A percentile compares a stretch with the other conserved stretches of the same genome.
These are phyloP conservation scores for Synanthedon tipuliformis DNA, from an alignment of 2,888 invertebrate genomes.

Conservation along the genomic window DNA sequence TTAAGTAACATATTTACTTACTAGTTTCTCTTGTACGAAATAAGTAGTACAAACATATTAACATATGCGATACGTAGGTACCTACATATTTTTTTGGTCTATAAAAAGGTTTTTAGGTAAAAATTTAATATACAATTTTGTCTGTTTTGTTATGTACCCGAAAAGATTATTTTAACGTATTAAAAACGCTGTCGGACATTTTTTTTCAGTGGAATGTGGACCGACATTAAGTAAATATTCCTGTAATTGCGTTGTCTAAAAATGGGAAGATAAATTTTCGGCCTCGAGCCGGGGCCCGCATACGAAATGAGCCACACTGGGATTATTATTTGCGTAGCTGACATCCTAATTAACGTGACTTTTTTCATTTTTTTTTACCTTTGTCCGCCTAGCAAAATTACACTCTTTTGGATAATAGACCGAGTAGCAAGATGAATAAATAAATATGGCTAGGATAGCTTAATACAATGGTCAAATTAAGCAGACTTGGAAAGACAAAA, in stretches of 20 bases:
- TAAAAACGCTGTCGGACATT: conserved; percentile 34
- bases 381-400: conserved; percentile 34
- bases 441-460: conserved; percentile 11
- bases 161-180: conserved; percentile 18
- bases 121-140: no score
- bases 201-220: conserved; percentile 20
- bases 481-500: not conserved
- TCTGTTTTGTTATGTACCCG: not conserved
- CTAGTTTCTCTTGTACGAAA: no score
- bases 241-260: conserved; percentile 59
- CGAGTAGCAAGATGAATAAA: conserved; percentile 15
- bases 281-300: conserved; percentile 40
- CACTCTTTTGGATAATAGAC: conserved; percentile 34
- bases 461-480: not conserved
- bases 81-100: no score
- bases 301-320: conserved; percentile 53
- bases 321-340: conserved; percentile 61
- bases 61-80: no score
- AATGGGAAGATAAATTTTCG: conserved; percentile 51
- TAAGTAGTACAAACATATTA: no score
- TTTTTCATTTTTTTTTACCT: conserved; percentile 33
- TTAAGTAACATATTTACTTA: no score
- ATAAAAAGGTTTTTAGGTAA: no score
- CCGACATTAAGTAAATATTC: conserved; percentile 52
- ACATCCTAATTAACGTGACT: conserved; percentile 62